These are phyloP conservation scores for Sebastes diploproa DNA, from an alignment of 2,797 vertebrate species.

Conservation along the genomic window DNA sequence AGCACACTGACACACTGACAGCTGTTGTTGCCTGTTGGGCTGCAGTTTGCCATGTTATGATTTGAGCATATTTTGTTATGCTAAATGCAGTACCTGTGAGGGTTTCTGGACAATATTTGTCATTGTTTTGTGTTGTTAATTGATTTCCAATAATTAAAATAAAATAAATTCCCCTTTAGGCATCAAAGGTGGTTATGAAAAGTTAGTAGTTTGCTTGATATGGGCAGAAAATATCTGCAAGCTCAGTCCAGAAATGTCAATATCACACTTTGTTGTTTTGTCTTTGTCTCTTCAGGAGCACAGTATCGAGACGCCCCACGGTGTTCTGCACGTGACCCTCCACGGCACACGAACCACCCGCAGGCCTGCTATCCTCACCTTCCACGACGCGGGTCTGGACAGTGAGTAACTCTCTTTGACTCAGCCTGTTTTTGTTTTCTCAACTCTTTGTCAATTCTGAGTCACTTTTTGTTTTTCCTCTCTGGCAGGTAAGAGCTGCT, in stretches of 20 bases:
- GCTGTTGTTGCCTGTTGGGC: too few species aligned
- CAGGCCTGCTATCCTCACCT: constrained; percentile 90
- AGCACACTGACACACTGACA: too few species aligned
- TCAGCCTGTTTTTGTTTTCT: not conserved
- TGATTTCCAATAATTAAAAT: too few species aligned
- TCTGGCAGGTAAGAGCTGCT: constrained; percentile 89
- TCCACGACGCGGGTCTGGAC: constrained; percentile 92
- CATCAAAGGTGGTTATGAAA: too few species aligned
- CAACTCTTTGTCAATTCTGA: not conserved
- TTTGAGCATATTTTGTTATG: too few species aligned
- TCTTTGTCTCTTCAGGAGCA: constrained; percentile 84
- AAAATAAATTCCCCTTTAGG: too few species aligned
- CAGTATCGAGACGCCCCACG: constrained; percentile 90
- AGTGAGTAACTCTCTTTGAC: constrained; percentile 76
- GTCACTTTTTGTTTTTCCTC: not conserved
- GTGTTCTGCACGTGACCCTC: constrained; percentile 87
- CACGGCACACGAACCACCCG: constrained; percentile 88
- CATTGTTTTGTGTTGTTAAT: too few species aligned
- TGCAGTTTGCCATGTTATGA: too few species aligned
- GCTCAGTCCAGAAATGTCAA: not conserved
- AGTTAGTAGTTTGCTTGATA: not conserved
- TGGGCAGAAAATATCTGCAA: not conserved
- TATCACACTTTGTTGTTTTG: accelerated
- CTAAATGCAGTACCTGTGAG: too few species aligned
- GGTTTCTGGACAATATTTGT: too few species aligned